These are phyloP conservation scores for Diaperis boleti DNA, from an alignment of 2,888 invertebrate genomes.

Conservation along the genomic window DNA sequence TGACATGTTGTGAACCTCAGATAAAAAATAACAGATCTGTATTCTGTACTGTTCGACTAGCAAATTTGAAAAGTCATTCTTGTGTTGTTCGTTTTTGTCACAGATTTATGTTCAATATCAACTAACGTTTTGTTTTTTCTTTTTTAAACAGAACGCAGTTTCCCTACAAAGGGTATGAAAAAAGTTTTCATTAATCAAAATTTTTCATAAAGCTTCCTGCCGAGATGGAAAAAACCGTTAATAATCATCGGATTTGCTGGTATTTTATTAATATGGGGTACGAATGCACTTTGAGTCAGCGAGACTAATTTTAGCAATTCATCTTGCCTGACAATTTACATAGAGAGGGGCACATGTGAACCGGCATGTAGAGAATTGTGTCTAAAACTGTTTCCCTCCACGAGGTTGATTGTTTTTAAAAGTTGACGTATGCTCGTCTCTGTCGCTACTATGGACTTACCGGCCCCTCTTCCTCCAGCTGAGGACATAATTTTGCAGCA, in stretches of 20 bases:
- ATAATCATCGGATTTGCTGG: slow-evolving; percentile 14
- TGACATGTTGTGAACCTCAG: slow-evolving; percentile 44
- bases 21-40: slow-evolving; percentile 30
- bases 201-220: slow-evolving; percentile 14
- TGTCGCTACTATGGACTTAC: not conserved
- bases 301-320: slow-evolving; percentile 43
- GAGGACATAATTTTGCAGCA: slow-evolving; percentile 16
- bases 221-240: not conserved
- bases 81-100: slow-evolving; percentile 19
- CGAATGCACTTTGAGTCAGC: slow-evolving; percentile 17
- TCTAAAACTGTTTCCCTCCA: slow-evolving; percentile 40
- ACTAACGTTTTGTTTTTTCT: slow-evolving; percentile 11
- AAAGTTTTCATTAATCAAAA: slow-evolving; percentile 35
- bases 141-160: slow-evolving; percentile 7
- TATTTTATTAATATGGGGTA: slow-evolving; percentile 8
- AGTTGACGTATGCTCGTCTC: slow-evolving; percentile 21
- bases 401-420: slow-evolving; percentile 36
- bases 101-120: slow-evolving; percentile 22
- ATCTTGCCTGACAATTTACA: slow-evolving; percentile 44
- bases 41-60: not conserved
- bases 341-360: slow-evolving; percentile 43
- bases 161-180: slow-evolving; percentile 21
- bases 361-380: slow-evolving; percentile 33
- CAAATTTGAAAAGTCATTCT: slow-evolving; percentile 25
- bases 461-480: slow-evolving; percentile 1